These are phyloP conservation scores for Tetheella fluctuosa DNA, from an alignment of 2,888 invertebrate genomes.

Conservation along the genomic window DNA sequence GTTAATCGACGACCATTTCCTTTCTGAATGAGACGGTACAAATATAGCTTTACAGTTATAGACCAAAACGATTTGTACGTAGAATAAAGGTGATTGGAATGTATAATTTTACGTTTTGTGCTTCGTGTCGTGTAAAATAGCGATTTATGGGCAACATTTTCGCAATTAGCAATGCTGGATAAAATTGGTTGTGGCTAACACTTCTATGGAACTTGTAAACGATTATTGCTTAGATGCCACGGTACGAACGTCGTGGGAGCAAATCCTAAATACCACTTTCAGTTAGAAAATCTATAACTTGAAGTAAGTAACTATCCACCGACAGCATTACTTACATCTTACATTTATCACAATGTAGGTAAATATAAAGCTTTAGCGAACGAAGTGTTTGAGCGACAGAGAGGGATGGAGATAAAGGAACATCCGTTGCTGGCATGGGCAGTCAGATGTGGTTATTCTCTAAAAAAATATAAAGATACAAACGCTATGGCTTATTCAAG, in stretches of 20 bases:
- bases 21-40: slow-evolving; percentile 57
- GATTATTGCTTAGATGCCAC: not conserved
- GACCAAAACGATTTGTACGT: slow-evolving; percentile 8
- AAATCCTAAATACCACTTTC: not conserved
- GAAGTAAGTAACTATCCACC: too few relatives aligned
- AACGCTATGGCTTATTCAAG: not conserved
- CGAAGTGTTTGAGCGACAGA: too few relatives aligned
- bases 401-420: too few relatives aligned
- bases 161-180: not conserved
- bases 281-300: too few relatives aligned
- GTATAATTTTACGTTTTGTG: slow-evolving; percentile 37
- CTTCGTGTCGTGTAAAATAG: not conserved
- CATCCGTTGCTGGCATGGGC: too few relatives aligned
- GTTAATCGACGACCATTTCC: slow-evolving; percentile 61
- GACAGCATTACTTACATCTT: too few relatives aligned
- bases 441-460: too few relatives aligned
- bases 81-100: slow-evolving; percentile 29
- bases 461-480: too few relatives aligned
- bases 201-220: not conserved
- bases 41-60: slow-evolving; percentile 28
- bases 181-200: not conserved
- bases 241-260: not conserved
- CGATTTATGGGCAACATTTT: slow-evolving; percentile 1
- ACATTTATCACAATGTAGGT: too few relatives aligned
- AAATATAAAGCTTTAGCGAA: too few relatives aligned